Percentiles rank a stretch among this genome's conserved stretches.
Conservation (phyloP, 2,888 invertebrate genomes). For the Tiliacea aurago region DNA sequence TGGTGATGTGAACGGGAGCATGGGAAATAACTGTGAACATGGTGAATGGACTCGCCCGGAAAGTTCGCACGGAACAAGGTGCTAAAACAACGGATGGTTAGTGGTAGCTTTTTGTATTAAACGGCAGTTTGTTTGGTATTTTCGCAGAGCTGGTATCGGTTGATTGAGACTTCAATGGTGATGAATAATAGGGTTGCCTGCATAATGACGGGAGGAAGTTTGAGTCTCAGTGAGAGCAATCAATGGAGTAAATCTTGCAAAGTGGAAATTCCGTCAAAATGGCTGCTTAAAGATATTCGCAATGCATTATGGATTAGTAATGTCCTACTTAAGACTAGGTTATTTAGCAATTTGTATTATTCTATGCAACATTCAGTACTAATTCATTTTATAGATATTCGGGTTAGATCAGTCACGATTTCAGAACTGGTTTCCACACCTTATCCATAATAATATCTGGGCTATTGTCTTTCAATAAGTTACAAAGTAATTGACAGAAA, state of each 20-base stretch:
- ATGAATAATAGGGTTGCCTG: slow-evolving; percentile 31
- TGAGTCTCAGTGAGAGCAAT: neutral
- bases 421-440: slow-evolving; percentile 49
- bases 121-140: slow-evolving; percentile 60
- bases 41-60: slow-evolving; percentile 68
- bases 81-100: slow-evolving; percentile 57
- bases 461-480: slow-evolving; percentile 53
- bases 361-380: slow-evolving; percentile 5
- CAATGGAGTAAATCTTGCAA: neutral
- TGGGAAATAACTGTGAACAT: slow-evolving; percentile 82
- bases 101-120: slow-evolving; percentile 56
- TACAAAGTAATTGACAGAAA: slow-evolving; percentile 50
- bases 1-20: slow-evolving; percentile 84
- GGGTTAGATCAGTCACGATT: slow-evolving; percentile 53
- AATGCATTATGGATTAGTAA: slow-evolving; percentile 30
- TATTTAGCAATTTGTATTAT: slow-evolving; percentile 39
- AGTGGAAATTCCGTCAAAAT: neutral
- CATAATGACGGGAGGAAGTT: neutral
- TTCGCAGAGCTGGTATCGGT: slow-evolving; percentile 44
- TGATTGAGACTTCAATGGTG: slow-evolving; percentile 44
- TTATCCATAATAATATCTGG: slow-evolving; percentile 41
- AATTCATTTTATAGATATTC: slow-evolving; percentile 45
- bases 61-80: slow-evolving; percentile 72
- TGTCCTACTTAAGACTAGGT: neutral
- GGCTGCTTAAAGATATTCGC: slow-evolving; percentile 1